phyloP scores from a whole-genome alignment of 2,888 invertebrate genomes.

The Eupithecia subumbrata region DNA sequence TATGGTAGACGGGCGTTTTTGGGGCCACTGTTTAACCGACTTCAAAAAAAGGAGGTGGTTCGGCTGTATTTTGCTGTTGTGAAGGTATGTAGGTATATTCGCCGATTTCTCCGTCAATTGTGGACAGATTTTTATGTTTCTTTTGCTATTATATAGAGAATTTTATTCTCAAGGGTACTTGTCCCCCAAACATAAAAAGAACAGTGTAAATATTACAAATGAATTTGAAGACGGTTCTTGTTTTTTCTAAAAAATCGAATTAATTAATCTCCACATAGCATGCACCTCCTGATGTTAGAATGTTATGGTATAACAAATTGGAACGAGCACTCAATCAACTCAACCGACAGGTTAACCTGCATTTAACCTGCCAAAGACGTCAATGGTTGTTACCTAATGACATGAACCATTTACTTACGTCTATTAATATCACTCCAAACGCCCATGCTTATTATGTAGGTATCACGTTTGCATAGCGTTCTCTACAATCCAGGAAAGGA shows the following conservation, averaged over 20 bases:
- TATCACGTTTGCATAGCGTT: not conserved
- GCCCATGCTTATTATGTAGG: fast-evolving
- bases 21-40: not conserved
- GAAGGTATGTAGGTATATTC: too few species aligned
- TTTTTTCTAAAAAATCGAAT: too few species aligned
- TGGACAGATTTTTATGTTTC: too few species aligned
- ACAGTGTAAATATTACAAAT: too few species aligned
- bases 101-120: too few species aligned
- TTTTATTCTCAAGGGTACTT: too few species aligned
- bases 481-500: not conserved
- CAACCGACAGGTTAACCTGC: not conserved
- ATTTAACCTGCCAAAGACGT: not conserved
- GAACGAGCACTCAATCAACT: not conserved
- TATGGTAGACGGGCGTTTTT: not conserved
- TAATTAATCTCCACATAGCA: not conserved
- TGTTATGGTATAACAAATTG: not conserved
- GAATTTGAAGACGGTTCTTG: too few species aligned
- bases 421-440: not conserved
- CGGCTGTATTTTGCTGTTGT: not conserved
- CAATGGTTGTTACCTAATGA: not conserved
- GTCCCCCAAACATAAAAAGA: too few species aligned
- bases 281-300: not conserved
- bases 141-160: too few species aligned
- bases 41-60: too few species aligned
- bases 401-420: not conserved